Evolutionary conservation across 2,888 invertebrate genomes (phyloP), one percentile per base, ranked within the genome.

Genomic region (Lasioglossum morio): DNA sequence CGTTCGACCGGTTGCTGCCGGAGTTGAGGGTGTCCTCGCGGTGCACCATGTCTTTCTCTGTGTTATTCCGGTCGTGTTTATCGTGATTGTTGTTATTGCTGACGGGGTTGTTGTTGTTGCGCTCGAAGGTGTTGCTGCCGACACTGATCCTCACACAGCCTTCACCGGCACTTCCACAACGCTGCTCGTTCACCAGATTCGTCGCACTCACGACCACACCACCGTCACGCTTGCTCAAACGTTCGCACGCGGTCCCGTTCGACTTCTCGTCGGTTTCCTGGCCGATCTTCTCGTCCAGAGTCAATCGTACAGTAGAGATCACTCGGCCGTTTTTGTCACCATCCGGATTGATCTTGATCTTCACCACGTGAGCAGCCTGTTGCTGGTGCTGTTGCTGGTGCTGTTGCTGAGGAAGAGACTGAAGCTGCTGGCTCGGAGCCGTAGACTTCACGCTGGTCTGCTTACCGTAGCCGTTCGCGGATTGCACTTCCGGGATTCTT

Each of bases 311-410:
- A 60, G 92, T 93, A 34, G 94, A 94, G 87, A 94, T 92, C 43
- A 93, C 92, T 46, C 91, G 90, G 27, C 89, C 90, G 79, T 96
- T 96, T 92, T 96, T 96, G 75, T 96, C 96, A 60, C 96, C 95
- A 89, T 96, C 96, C 27, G 97, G 97, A 94, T 97, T 97, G 94
- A 97, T 97, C 94, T 96, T 96, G 93, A 97, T 97, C 91, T 97
- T 97, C 88, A 97, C 97, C 92, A 97, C 97, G 95, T 97, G 97
- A 72, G 94, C 92, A 5, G 93, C 90, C 78, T 92, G 92, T 27
- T 91, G 90, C 66, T 85, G 85, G 37, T 87, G 87, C 78, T 92
- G 92, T 27, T 91, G 90, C 66, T 85, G 85, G 37, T 87, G 87
- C 7, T 87, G 88, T 72, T 88, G 88, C 69, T 88, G 89, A 53